phyloP scores from a whole-genome alignment of 64 coral and sea anemone genomes.

The Exaiptasia diaphana region DNA sequence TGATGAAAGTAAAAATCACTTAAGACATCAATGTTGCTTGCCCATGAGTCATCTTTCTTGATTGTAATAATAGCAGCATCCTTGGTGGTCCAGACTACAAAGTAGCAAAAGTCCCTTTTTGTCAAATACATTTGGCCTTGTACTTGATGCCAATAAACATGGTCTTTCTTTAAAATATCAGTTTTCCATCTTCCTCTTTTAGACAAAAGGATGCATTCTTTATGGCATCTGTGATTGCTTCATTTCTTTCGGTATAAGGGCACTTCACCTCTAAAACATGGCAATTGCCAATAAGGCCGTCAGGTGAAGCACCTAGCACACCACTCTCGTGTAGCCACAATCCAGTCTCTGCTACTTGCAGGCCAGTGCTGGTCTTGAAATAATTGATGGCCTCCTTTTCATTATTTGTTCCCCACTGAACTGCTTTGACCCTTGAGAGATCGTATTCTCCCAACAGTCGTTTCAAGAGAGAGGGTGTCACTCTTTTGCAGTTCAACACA shows the following conservation, averaged over 20 bases:
- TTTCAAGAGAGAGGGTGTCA: conserved; percentile 9
- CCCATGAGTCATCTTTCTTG: too few relatives aligned
- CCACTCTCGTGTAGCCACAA: conserved; percentile 1
- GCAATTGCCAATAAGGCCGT: conserved; percentile 12
- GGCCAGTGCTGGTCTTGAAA: neutral
- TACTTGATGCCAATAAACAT: conserved; percentile 23
- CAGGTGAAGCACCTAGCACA: conserved; percentile 25
- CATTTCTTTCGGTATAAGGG: conserved; percentile 2
- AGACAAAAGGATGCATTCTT: neutral
- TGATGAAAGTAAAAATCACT: too few relatives aligned
- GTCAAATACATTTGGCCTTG: neutral
- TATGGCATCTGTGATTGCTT: conserved; percentile 6
- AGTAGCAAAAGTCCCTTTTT: neutral
- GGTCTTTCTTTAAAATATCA: neutral
- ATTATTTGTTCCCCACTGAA: conserved; percentile 28
- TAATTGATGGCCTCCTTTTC: conserved; percentile 3
- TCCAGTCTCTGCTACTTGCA: conserved; percentile 9
- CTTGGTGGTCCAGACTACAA: conserved; percentile 52
- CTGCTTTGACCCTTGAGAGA: conserved; percentile 7
- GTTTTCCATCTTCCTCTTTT: neutral
- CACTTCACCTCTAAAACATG: conserved; percentile 26
- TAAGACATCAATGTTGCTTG: too few relatives aligned
- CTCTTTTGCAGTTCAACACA: neutral
- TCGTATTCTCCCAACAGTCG: conserved; percentile 12
- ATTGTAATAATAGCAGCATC: too few relatives aligned